phyloP scores from a whole-genome alignment of 2,888 invertebrate species.

The Netelia virgata region DNA sequence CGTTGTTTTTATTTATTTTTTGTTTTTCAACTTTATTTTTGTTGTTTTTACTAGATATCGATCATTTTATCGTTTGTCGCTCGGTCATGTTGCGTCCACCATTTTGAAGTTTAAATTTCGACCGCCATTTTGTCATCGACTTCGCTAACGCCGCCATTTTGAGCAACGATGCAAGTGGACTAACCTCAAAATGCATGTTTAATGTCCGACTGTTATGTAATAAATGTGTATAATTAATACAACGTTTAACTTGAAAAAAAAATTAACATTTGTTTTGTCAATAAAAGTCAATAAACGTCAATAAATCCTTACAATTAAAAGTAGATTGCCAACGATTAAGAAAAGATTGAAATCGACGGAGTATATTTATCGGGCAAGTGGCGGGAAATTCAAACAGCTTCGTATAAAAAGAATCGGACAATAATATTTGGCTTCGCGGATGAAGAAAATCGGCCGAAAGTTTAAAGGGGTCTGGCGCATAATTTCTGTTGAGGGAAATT shows the following conservation, averaged over 20 bases:
- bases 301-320: not conserved
- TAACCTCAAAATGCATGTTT: too few relatives aligned
- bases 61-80: not conserved
- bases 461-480: too few relatives aligned
- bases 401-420: not conserved
- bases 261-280: too few relatives aligned
- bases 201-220: too few relatives aligned
- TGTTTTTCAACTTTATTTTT: not conserved
- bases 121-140: too few relatives aligned
- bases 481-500: not conserved
- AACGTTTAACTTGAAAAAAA: too few relatives aligned
- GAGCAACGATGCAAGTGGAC: too few relatives aligned
- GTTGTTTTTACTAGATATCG: not conserved
- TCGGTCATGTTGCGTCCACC: too few relatives aligned
- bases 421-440: not conserved
- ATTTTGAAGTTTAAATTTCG: too few relatives aligned
- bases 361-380: slow-evolving; percentile 19
- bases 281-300: not conserved
- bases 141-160: too few relatives aligned
- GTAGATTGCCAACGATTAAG: not conserved
- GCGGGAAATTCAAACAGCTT: slow-evolving; percentile 1
- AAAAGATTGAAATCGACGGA: not conserved
- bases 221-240: too few relatives aligned
- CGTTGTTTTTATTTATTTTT: not conserved
- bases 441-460: not conserved